Conservation (phyloP, 2,113 vertebrate genomes). For the Scortum barcoo region DNA sequence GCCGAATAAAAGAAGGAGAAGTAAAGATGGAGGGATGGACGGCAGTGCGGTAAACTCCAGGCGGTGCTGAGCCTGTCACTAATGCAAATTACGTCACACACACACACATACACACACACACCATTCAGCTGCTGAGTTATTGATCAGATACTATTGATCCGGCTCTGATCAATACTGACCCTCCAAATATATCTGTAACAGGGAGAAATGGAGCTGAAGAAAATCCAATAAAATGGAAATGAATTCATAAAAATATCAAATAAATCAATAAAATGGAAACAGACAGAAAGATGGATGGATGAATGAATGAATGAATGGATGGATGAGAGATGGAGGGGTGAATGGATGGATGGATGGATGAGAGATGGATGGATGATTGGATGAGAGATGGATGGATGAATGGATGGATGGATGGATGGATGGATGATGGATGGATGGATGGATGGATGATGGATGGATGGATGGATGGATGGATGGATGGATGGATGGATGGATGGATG, state of each 20-base stretch:
- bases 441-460: background rate
- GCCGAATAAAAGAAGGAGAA: too few species aligned
- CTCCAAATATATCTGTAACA: background rate
- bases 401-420: too few species aligned
- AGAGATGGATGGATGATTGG: background rate
- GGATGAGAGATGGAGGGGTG: too few species aligned
- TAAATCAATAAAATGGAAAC: background rate
- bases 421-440: background rate
- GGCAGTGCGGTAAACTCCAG: conserved; percentile 63
- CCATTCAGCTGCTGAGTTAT: conserved; percentile 41
- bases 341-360: background rate
- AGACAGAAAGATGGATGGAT: background rate
- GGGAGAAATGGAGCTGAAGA: background rate
- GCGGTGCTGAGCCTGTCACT: conserved; percentile 35
- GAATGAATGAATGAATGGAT: background rate
- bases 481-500: background rate
- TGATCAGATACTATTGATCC: conserved; percentile 54
- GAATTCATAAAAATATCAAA: background rate
- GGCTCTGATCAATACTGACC: background rate
- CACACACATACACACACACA: conserved; percentile 27
- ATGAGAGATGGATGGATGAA: background rate
- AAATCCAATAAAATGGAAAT: background rate
- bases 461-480: background rate
- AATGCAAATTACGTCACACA: conserved; percentile 36
- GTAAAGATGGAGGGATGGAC: background rate